Conservation (phyloP, 1,140 invertebrate genomes). For the Cepaea nemoralis region DNA sequence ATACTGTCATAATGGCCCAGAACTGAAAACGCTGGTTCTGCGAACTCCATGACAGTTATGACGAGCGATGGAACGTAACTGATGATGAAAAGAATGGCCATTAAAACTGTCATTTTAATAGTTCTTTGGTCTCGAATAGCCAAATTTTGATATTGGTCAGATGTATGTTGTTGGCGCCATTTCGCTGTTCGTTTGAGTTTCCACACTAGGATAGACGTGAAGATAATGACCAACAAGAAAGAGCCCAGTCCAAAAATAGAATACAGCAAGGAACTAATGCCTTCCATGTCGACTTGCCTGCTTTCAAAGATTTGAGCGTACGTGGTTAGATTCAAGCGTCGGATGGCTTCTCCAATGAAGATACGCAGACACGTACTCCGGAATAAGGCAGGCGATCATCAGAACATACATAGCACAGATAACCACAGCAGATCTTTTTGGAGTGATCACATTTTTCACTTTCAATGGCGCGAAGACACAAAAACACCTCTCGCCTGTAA, state of each 20-base stretch:
- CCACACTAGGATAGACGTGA: not conserved
- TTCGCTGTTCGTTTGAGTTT: not conserved
- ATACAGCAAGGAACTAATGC: not conserved
- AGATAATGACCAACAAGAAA: not conserved
- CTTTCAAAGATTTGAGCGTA: not conserved
- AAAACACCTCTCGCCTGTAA: not conserved
- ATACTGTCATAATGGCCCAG: not conserved
- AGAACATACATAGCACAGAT: not conserved
- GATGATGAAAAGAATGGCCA: not conserved
- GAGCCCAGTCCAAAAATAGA: not conserved
- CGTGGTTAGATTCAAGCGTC: not conserved
- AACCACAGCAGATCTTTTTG: not conserved
- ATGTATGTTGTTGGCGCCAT: not conserved
- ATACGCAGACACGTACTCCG: not conserved
- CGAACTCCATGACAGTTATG: not conserved
- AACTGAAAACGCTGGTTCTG: not conserved
- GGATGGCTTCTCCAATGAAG: not conserved
- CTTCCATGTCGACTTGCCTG: not conserved
- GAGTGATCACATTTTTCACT: not conserved
- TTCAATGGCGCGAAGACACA: not conserved
- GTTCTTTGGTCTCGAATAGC: not conserved
- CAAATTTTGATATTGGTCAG: not conserved
- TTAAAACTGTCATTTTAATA: not conserved
- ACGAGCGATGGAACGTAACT: not conserved
- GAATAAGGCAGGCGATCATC: not conserved